Evolutionary conservation across 1,140 invertebrate species (phyloP).

Genomic region (Xylocopa sonorina): DNA sequence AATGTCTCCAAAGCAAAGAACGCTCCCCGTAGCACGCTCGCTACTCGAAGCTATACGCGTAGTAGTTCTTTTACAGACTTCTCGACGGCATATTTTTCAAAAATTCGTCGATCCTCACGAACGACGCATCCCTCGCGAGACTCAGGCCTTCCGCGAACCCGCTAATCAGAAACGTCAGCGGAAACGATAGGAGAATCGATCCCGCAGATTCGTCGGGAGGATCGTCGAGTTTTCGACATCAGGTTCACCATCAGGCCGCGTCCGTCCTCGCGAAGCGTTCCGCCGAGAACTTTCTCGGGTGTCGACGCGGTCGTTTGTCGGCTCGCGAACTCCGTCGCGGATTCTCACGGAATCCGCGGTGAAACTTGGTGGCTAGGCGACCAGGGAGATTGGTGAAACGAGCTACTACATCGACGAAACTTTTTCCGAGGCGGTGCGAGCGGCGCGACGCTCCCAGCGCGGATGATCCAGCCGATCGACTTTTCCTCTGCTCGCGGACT

Average conservation of each 20-base stretch:
- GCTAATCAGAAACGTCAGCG: constrained; percentile 3
- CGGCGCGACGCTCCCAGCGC: neutral
- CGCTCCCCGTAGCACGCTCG: neutral
- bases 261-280: too few species aligned
- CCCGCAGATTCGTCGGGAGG: neutral
- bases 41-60: too few species aligned
- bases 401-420: constrained; percentile 25
- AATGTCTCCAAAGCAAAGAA: neutral
- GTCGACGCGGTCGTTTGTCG: neutral
- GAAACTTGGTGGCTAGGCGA: constrained; percentile 17
- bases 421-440: constrained; percentile 3
- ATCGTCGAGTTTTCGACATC: neutral
- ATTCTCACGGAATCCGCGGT: constrained; percentile 15
- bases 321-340: neutral
- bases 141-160: neutral
- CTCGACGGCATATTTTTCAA: too few species aligned
- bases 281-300: constrained; percentile 48
- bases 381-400: too few species aligned
- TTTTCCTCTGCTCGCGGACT: constrained; percentile 4
- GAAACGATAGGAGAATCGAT: neutral
- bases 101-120: too few species aligned
- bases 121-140: too few species aligned
- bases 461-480: constrained; percentile 44
- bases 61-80: too few species aligned
- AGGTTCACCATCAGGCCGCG: neutral